Conservation (phyloP, 2,113 vertebrate species). For the Phylloscopus whistleri region DNA sequence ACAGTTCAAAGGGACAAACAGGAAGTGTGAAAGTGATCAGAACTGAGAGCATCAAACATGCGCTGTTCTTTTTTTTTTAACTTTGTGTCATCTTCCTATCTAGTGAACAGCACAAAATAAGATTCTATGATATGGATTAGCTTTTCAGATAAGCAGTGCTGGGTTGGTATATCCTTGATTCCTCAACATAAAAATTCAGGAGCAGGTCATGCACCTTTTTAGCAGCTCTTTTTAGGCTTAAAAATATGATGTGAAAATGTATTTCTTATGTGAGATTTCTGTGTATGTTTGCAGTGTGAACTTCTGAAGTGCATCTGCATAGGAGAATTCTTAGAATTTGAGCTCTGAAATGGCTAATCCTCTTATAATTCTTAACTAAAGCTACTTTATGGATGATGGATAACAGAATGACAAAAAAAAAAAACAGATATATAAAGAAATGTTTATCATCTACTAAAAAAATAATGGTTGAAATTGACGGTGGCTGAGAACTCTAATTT, state of each 20-base stretch:
- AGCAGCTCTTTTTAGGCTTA: not conserved
- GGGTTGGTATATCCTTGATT: not conserved
- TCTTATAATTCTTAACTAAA: constrained; percentile 21
- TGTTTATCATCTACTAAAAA: constrained; percentile 9
- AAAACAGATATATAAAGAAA: not conserved
- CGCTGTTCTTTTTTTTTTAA: not conserved
- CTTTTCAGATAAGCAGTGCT: not conserved
- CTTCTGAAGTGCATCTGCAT: not conserved
- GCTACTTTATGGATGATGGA: not conserved
- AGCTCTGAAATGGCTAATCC: not conserved
- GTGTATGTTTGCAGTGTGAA: not conserved
- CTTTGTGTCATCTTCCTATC: not conserved
- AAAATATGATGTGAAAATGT: not conserved
- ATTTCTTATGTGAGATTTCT: not conserved
- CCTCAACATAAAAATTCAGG: not conserved
- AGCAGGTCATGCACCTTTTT: not conserved
- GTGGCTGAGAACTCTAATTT: constrained; percentile 2
- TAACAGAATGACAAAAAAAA: not conserved
- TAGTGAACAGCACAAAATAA: not conserved
- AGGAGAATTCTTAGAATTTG: not conserved
- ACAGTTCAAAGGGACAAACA: not conserved
- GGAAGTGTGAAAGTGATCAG: not conserved
- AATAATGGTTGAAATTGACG: not conserved
- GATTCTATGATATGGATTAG: not conserved
- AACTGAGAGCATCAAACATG: not conserved